Evolutionary conservation across 2,797 vertebrate species (phyloP).

Genomic region (Sebastes melanostomus): DNA sequence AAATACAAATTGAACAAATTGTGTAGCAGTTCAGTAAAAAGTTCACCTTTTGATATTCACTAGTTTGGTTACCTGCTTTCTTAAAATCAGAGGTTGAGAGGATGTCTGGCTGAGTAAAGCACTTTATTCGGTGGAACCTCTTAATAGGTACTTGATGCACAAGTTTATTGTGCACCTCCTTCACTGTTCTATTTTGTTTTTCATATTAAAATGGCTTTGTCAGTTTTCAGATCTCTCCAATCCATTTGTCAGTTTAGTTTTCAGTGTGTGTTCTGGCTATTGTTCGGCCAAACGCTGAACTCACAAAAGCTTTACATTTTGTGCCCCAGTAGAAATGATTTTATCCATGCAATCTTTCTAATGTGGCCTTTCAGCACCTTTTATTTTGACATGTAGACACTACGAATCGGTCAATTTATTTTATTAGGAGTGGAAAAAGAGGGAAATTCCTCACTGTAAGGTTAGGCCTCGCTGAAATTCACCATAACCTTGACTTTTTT

Average conservation of each 20-base stretch:
- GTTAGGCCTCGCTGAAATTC: constrained; percentile 16
- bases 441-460: constrained; percentile 22
- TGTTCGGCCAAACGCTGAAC: background rate
- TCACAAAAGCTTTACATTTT: background rate
- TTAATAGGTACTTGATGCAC: background rate
- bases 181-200: background rate
- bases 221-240: background rate
- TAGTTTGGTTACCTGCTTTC: background rate
- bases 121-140: background rate
- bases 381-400: background rate
- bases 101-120: background rate
- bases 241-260: constrained; percentile 13
- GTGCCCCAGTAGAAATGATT: background rate
- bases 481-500: constrained; percentile 32
- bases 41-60: background rate
- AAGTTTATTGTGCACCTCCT: background rate
- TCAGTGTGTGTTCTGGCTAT: background rate
- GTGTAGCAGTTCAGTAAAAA: background rate
- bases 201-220: background rate
- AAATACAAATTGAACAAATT: background rate
- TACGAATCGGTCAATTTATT: constrained; percentile 16
- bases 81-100: background rate
- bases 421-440: constrained; percentile 30
- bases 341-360: background rate
- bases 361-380: background rate